A percentile compares a stretch with the other conserved stretches of the same genome.
phyloP scores from a whole-genome alignment of 2,113 vertebrate genomes.

The Gyps fulvus region DNA sequence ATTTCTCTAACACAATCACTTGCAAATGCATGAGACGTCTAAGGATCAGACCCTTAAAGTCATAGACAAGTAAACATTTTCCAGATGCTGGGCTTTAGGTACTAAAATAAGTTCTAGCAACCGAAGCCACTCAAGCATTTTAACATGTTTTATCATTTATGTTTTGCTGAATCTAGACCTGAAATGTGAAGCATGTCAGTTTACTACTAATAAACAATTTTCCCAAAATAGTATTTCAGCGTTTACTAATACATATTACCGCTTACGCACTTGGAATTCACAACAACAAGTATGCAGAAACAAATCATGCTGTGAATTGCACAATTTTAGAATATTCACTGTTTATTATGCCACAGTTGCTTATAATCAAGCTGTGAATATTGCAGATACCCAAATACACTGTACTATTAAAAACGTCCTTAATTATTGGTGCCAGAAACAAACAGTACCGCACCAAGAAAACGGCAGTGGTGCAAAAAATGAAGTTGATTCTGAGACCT shows the following conservation, averaged over 20 bases:
- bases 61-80: not conserved
- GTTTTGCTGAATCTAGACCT: not conserved
- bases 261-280: not conserved
- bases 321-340: not conserved
- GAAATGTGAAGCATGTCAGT: not conserved
- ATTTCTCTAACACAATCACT: not conserved
- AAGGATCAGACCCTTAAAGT: not conserved
- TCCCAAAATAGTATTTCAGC: not conserved
- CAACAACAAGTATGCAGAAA: not conserved
- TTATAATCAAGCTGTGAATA: not conserved
- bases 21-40: fast-evolving
- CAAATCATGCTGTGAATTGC: not conserved
- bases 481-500: not conserved
- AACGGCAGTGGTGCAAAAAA: not conserved
- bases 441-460: not conserved
- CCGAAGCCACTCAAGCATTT: not conserved
- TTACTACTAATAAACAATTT: not conserved
- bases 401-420: not conserved
- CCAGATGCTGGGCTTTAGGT: not conserved
- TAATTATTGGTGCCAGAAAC: not conserved
- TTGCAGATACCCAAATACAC: not conserved
- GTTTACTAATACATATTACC: not conserved
- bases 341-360: not conserved
- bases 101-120: not conserved
- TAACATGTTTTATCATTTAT: not conserved